phyloP scores from a whole-genome alignment of 2,113 vertebrate genomes.

The Engystomops pustulosus region DNA sequence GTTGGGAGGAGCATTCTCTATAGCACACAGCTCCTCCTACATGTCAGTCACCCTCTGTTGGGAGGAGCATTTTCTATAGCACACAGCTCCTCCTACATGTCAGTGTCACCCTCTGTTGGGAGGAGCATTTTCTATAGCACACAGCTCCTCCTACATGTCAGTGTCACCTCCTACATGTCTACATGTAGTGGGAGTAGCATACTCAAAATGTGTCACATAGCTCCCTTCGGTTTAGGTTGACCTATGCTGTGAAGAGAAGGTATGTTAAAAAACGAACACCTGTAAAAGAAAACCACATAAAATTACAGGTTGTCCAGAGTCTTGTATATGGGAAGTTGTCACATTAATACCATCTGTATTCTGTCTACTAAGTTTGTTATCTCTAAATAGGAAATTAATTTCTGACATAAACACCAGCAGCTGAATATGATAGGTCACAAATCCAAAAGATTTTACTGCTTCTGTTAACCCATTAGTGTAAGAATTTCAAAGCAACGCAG shows the following conservation, averaged over 20 bases:
- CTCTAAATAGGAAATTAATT: slow-evolving; percentile 44
- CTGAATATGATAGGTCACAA: slow-evolving; percentile 37
- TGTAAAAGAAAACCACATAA: background rate
- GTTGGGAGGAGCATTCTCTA: background rate
- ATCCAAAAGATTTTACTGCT: background rate
- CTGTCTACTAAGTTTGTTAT: slow-evolving; percentile 30
- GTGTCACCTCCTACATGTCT: too few relatives aligned
- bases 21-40: too few relatives aligned
- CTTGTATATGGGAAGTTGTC: slow-evolving; percentile 37
- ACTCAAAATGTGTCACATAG: too few relatives aligned
- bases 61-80: too few relatives aligned
- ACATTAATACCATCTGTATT: slow-evolving; percentile 43
- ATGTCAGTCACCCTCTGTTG: too few relatives aligned
- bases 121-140: too few relatives aligned
- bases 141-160: too few relatives aligned
- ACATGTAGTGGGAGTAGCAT: too few relatives aligned
- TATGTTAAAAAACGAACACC: background rate
- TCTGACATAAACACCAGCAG: slow-evolving; percentile 25
- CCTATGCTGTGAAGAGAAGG: too few relatives aligned
- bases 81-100: too few relatives aligned
- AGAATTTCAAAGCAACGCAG: background rate
- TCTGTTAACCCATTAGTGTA: background rate
- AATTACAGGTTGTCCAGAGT: background rate
- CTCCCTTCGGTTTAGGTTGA: too few relatives aligned
- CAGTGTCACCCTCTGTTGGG: background rate